Evolutionary conservation across 2,113 vertebrate genomes (phyloP), one percentile per base, ranked within the genome.

Genomic region (Nestor notabilis): DNA sequence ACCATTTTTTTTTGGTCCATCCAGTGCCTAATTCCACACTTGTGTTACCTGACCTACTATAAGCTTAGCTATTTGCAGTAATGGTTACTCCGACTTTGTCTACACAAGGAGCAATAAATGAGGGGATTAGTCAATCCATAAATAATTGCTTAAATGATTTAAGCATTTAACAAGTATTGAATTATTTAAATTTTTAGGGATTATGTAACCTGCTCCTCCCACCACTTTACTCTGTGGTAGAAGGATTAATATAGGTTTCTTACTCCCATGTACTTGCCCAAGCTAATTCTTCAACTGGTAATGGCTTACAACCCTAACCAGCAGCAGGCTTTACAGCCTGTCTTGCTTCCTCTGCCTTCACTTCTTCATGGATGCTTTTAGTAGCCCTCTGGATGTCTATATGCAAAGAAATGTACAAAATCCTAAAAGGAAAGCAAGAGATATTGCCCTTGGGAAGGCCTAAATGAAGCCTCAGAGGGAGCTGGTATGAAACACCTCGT

Each of bases 71-170:
- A 68, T 84, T 86, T 78, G 27, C 43, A 64, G 47, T 69, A 86
- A 65, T 79, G 35, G 27, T 75, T 90, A 72, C 55, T 75, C 43
- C 0, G 7, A 29, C n/a, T 66, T 27, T 87, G 52, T 60, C 94
- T 84, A 43, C 72, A 64, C 43, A 84, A 87, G 52, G 44, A 89
- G 25, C 65, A 87, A 60, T 87, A 87, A 78, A 91, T 7, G 27
- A 92, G 25, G 20, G 27, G 56, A 84, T 96, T 89, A 93, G 50
- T 79, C 83, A 88, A 74, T 79, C 39, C 60, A 75, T 68, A 87
- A 87, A 95, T 84, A 93, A 94, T 93, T 91, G 47, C 77, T 82
- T 75, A 87, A 91, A 87, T 76, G 12, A 87, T 79, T 79, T 72
- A 94, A 89, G 60, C 71, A 50, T 95, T 94, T 93, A 84, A 74